phyloP scores from a whole-genome alignment of 2,797 vertebrate genomes.

The Chloroceryle amazona region DNA sequence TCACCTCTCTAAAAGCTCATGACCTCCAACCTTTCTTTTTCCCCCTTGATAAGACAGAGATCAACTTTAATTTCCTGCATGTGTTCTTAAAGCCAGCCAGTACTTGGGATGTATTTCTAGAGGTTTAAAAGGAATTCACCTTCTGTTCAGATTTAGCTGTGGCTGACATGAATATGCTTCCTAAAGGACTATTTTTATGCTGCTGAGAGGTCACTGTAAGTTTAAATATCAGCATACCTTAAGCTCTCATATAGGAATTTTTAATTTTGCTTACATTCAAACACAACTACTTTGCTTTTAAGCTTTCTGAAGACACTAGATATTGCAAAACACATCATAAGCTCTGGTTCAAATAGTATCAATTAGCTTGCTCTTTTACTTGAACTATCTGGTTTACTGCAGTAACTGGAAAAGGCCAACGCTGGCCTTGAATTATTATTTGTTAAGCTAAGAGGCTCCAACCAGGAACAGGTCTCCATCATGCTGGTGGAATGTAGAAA shows the following conservation, averaged over 20 bases:
- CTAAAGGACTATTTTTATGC: constrained; percentile 44
- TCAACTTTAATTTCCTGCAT: constrained; percentile 45
- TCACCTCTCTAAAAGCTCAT: constrained; percentile 18
- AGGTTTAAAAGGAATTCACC: constrained; percentile 33
- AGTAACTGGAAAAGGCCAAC: constrained; percentile 35
- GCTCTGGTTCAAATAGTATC: constrained; percentile 51
- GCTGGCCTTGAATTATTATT: constrained; percentile 40
- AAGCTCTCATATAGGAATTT: background rate
- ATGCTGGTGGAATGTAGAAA: background rate
- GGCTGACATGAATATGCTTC: constrained; percentile 43
- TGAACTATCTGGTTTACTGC: constrained; percentile 24
- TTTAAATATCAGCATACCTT: constrained; percentile 50
- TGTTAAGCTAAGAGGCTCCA: constrained; percentile 43
- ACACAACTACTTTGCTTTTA: constrained; percentile 5
- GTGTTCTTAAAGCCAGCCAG: background rate
- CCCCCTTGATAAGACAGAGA: constrained; percentile 17
- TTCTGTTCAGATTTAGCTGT: constrained; percentile 36
- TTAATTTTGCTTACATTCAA: constrained; percentile 37
- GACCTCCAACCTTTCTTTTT: constrained; percentile 21
- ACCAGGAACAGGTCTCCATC: background rate
- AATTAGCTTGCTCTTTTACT: constrained; percentile 51
- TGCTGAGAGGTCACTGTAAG: constrained; percentile 23
- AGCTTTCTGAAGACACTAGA: background rate
- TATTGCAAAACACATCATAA: constrained; percentile 16
- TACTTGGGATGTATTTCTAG: constrained; percentile 30